Evolutionary conservation across 2,797 vertebrate species (phyloP).

Genomic region (Hephaestus fuliginosus): DNA sequence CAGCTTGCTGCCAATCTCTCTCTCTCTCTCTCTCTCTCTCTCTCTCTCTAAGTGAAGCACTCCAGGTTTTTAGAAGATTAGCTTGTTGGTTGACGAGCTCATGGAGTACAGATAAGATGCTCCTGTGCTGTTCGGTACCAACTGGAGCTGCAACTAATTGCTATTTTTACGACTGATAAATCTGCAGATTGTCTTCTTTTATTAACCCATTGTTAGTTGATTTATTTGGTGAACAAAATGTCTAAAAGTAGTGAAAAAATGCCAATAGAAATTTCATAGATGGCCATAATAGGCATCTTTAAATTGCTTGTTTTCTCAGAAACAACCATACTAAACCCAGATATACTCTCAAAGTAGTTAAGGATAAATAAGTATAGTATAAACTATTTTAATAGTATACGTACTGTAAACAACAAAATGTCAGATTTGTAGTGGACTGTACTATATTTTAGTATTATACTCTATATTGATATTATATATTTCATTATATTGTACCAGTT

Average conservation of each 20-base stretch:
- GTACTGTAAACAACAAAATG: background rate
- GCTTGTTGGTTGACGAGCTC: slow-evolving; percentile 3
- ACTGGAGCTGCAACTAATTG: background rate
- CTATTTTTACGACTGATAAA: background rate
- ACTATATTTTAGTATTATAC: background rate
- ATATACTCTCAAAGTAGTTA: too few species aligned
- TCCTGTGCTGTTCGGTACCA: background rate
- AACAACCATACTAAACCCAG: background rate
- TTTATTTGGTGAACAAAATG: background rate
- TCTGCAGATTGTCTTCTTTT: background rate
- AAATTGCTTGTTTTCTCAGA: too few species aligned
- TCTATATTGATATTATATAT: background rate
- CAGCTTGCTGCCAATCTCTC: slow-evolving; percentile 57
- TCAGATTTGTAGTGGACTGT: background rate
- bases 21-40: slow-evolving; percentile 24
- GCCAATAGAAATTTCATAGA: too few species aligned
- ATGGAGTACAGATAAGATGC: background rate
- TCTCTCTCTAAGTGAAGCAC: slow-evolving; percentile 12
- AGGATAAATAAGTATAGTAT: too few species aligned
- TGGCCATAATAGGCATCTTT: background rate
- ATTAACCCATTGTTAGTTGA: background rate
- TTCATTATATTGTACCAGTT: background rate
- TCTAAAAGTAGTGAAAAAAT: background rate
- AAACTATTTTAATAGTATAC: too few species aligned
- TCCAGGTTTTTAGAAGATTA: slow-evolving; percentile 24